These are phyloP conservation scores for Microdon myrmicae DNA, from an alignment of 2,888 invertebrate genomes.

Conservation along the genomic window DNA sequence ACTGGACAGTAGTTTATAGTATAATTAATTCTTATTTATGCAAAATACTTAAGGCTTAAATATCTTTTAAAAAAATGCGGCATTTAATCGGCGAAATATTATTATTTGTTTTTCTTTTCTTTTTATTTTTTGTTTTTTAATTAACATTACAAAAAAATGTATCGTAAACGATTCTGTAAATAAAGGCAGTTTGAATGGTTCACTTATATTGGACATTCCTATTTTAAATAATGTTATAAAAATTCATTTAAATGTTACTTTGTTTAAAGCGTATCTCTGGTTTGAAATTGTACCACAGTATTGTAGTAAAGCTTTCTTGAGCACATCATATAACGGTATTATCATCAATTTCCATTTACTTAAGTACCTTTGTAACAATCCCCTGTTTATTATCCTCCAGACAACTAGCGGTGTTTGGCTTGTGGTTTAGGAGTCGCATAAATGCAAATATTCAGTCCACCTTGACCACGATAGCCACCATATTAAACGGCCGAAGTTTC, in stretches of 20 bases:
- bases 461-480: too few relatives aligned
- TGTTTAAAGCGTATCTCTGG: conserved; percentile 29
- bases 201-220: not conserved
- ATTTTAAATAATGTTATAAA: conserved; percentile 1
- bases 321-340: conserved; percentile 25
- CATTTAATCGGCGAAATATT: too few relatives aligned
- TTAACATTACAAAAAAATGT: conserved; percentile 2
- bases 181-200: conserved; percentile 36
- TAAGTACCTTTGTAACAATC: conserved; percentile 32
- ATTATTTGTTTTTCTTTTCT: too few relatives aligned
- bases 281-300: conserved; percentile 28
- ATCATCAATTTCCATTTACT: conserved; percentile 3
- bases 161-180: conserved; percentile 27
- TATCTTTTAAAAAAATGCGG: too few relatives aligned
- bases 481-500: conserved; percentile 57
- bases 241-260: conserved; percentile 5
- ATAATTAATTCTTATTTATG: too few relatives aligned
- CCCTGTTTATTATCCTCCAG: conserved; percentile 7
- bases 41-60: too few relatives aligned
- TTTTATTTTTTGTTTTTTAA: too few relatives aligned
- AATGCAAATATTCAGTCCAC: not conserved
- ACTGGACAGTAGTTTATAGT: too few relatives aligned
- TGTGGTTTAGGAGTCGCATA: not conserved
- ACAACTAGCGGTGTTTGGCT: not conserved
- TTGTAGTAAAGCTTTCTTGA: conserved; percentile 40